Percentiles rank a stretch among this genome's conserved stretches.
phyloP scores from a whole-genome alignment of 2,113 vertebrate species.

The Mastomys natalensis region DNA sequence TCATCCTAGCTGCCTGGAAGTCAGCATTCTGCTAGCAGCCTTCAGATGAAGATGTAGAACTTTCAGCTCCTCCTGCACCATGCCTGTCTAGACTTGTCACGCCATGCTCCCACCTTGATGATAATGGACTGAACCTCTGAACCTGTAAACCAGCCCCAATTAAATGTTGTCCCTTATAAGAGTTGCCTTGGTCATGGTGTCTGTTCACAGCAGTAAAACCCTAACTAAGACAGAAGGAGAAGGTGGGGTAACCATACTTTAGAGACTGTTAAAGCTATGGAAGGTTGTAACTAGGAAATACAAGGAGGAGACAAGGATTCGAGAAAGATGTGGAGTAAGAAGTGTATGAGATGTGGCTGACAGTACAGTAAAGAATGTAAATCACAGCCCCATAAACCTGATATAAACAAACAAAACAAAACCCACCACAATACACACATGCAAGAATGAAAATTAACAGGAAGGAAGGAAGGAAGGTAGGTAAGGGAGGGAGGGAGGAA shows the following conservation, averaged over 20 bases:
- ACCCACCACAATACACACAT: neutral
- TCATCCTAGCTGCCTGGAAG: too few relatives aligned
- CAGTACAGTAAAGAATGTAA: neutral
- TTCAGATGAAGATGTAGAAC: too few relatives aligned
- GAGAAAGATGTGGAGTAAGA: neutral
- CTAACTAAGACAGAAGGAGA: neutral
- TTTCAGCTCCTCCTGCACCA: too few relatives aligned
- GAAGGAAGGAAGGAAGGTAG: neutral
- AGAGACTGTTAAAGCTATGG: neutral
- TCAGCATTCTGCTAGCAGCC: too few relatives aligned
- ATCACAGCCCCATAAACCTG: neutral
- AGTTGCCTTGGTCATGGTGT: too few relatives aligned
- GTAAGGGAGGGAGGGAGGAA: too few relatives aligned
- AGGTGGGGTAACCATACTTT: neutral
- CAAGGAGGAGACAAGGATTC: neutral
- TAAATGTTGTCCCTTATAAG: too few relatives aligned
- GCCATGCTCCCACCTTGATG: too few relatives aligned
- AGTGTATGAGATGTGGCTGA: neutral
- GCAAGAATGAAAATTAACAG: neutral
- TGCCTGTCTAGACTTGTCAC: too few relatives aligned
- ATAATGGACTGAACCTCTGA: too few relatives aligned
- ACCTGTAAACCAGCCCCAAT: too few relatives aligned
- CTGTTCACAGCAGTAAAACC: too few relatives aligned
- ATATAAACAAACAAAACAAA: neutral
- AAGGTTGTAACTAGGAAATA: neutral